Base-by-base conservation (phyloP, 2,888 invertebrate species). In the Melanostoma mellinum region DNA sequence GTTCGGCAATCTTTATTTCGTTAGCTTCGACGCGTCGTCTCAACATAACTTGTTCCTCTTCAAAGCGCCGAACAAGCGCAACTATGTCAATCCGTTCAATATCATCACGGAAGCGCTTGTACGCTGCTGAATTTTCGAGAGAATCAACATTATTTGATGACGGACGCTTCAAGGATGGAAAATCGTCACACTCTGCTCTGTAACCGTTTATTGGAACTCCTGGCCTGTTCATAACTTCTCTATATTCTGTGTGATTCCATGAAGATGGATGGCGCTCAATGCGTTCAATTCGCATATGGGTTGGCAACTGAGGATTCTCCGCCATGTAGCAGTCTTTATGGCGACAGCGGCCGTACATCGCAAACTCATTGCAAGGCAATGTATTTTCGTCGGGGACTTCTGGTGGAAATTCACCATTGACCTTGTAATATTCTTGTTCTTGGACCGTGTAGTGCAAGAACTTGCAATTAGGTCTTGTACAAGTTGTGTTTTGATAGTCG, bases 361-460 rank as follows among this genome's bases (percentile, higher is more conserved):
- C 89, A 87, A 35, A 88, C 86, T 79, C 90, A 87, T 71, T 91
- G 88, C 82, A 89, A 88, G 81, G 78, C 78, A 88, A 73, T 88
- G 89, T 32, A 46, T 65, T 79, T 3, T 74, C 84, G 50, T 84
- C 75, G 3, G 69, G 10, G 10, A 65, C 38, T n/a, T 86, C 84
- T 87, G 77, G 68, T 87, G 96, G 95, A 88, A 97, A 92, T 88
- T 95, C 94, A 0, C 96, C 96, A 8, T 94, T 95, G 61, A 93
- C 92, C 86, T 94, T 93, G 87, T 95, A 96, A 87, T 94, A 95
- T 79, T 94, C 94, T 87, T 96, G 96, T 88, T 96, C 96, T 87
- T 95, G 95, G 20, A 95, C 92, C 0, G 94, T 93, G 88, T 96
- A 96, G 90, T 97, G 96, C 52, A 96, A 92, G 89, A 96, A 96